These are phyloP conservation scores for Ciconia maguari DNA, from an alignment of 2,113 vertebrate species.

Conservation along the genomic window DNA sequence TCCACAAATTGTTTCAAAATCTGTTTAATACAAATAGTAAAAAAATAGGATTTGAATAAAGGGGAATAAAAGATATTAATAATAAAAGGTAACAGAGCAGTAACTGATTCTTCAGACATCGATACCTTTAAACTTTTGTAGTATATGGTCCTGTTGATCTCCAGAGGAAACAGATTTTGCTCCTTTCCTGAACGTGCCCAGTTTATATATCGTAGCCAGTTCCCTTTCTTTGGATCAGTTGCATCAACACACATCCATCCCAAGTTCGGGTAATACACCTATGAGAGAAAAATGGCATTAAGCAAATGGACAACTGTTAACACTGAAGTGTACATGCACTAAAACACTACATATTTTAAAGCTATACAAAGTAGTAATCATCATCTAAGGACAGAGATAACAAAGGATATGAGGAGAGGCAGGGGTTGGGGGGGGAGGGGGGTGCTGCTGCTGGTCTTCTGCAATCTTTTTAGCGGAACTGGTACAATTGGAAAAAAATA, in stretches of 20 bases:
- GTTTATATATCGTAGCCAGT: slow-evolving; percentile 93
- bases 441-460: rapidly evolving
- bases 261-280: slow-evolving; percentile 90
- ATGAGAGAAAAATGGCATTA: not conserved
- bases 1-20: not conserved
- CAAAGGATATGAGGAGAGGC: not conserved
- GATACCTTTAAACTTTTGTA: slow-evolving; percentile 92
- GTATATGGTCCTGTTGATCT: slow-evolving; percentile 93
- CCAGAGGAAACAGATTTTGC: slow-evolving; percentile 92
- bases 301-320: not conserved
- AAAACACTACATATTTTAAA: not conserved
- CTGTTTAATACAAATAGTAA: not conserved
- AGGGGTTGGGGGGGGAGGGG: not conserved
- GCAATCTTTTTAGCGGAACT: not conserved
- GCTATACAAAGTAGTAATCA: rapidly evolving
- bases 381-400: not conserved
- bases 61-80: not conserved
- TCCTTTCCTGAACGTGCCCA: slow-evolving; percentile 89
- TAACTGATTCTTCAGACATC: not conserved
- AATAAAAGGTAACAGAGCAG: not conserved
- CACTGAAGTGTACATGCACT: rapidly evolving
- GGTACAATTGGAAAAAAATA: not conserved
- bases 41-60: not conserved
- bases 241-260: slow-evolving; percentile 97
- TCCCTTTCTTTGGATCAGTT: slow-evolving; percentile 89